A percentile compares a stretch with the other conserved stretches of the same genome.
Evolutionary conservation across 30 jellyfish, hydroid and myxozoan species (phyloP).

Genomic region (Cassiopea andromeda): DNA sequence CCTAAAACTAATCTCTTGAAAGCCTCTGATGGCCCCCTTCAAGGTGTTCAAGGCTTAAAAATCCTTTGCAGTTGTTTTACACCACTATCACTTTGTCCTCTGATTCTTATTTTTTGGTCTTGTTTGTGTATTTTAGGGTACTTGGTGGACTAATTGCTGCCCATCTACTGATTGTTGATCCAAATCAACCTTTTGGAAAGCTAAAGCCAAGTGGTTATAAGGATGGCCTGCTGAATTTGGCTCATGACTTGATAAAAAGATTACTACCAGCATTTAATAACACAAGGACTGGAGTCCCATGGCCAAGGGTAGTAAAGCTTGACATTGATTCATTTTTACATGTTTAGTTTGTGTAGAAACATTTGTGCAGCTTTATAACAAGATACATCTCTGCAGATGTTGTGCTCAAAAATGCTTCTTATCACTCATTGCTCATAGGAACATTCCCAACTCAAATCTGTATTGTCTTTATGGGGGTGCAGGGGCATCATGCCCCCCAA

Average conservation of each 20-base stretch:
- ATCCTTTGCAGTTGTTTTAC: too few relatives aligned
- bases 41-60: too few relatives aligned
- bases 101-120: neutral
- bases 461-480: too few relatives aligned
- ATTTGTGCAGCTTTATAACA: neutral
- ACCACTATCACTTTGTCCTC: neutral
- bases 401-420: too few relatives aligned
- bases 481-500: too few relatives aligned
- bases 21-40: too few relatives aligned
- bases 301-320: constrained; percentile 81
- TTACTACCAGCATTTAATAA: constrained; percentile 84
- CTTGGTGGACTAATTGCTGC: constrained; percentile 95
- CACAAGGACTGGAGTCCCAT: constrained; percentile 88
- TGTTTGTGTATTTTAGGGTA: constrained; percentile 58
- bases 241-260: constrained; percentile 92
- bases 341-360: neutral
- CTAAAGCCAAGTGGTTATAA: constrained; percentile 77
- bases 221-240: constrained; percentile 77
- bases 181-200: constrained; percentile 78
- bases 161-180: constrained; percentile 84
- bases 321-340: too few relatives aligned
- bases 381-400: too few relatives aligned
- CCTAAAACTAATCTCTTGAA: too few relatives aligned
- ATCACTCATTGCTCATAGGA: too few relatives aligned
- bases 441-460: too few relatives aligned